Conservation (phyloP, 2,113 vertebrate species). For the Perognathus longimembris region DNA sequence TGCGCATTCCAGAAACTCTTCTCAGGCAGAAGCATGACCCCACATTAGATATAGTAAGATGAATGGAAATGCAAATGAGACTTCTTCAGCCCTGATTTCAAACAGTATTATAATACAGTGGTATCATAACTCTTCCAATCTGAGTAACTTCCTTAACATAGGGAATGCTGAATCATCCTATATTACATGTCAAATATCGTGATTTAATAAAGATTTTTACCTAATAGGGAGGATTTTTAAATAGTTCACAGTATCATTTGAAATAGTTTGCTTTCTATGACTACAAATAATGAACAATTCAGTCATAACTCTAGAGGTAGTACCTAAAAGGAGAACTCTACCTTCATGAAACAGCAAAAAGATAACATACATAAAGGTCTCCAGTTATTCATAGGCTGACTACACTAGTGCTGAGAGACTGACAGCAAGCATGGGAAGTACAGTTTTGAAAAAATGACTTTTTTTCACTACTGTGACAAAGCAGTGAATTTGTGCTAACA, state of each 20-base stretch:
- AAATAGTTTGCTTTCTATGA: not conserved
- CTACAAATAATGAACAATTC: slow-evolving; percentile 18
- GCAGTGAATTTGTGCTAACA: slow-evolving; percentile 46
- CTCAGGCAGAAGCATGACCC: slow-evolving; percentile 19
- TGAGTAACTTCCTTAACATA: slow-evolving; percentile 39
- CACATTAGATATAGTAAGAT: not conserved
- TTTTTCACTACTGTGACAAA: slow-evolving; percentile 58
- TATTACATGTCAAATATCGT: slow-evolving; percentile 2
- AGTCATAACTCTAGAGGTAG: slow-evolving; percentile 4
- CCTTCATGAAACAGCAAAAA: not conserved
- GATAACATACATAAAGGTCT: not conserved
- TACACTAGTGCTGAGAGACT: slow-evolving; percentile 55
- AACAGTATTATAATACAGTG: not conserved
- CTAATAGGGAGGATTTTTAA: slow-evolving; percentile 11
- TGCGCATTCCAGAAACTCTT: not conserved
- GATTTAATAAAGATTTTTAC: slow-evolving; percentile 23
- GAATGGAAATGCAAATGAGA: slow-evolving; percentile 59
- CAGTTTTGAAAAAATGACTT: slow-evolving; percentile 61
- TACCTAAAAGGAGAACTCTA: not conserved
- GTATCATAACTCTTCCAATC: not conserved
- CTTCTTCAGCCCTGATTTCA: not conserved
- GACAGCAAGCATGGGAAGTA: not conserved
- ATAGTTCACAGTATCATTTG: not conserved
- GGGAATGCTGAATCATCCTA: not conserved
- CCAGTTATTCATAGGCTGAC: not conserved